Conservation (phyloP, 2,888 invertebrate species). For the Coecobrya sp. region DNA sequence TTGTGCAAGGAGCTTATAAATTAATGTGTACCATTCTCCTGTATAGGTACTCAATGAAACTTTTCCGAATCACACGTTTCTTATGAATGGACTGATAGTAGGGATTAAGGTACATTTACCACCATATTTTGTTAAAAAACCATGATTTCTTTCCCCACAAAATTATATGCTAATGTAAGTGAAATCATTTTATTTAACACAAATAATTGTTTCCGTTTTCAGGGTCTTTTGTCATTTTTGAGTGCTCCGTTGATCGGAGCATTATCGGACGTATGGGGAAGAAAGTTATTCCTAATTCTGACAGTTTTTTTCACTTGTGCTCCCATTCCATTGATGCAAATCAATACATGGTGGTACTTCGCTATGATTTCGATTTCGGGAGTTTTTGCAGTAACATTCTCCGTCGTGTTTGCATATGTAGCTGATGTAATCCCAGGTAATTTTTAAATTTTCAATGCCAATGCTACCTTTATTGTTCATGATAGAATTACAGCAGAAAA, state of each 20-base stretch:
- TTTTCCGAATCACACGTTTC: conserved; percentile 99
- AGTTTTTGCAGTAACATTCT: conserved; percentile 99
- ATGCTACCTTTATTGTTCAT: too few species aligned
- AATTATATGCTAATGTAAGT: neutral
- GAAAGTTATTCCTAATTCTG: conserved; percentile 98
- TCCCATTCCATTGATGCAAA: conserved; percentile 99
- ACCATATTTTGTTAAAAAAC: neutral
- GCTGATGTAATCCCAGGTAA: conserved; percentile 95
- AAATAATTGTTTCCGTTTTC: conserved; percentile 70
- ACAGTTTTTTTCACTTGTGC: conserved; percentile 99
- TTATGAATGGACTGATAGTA: conserved; percentile 99
- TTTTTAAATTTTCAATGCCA: neutral
- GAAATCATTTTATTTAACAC: neutral
- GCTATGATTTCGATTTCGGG: conserved; percentile 99
- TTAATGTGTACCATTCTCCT: conserved; percentile 51
- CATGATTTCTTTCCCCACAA: neutral
- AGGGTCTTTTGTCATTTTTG: conserved; percentile 98
- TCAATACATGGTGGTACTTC: conserved; percentile 99
- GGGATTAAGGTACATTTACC: conserved; percentile 94
- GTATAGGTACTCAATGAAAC: conserved; percentile 97
- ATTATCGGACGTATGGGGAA: conserved; percentile 91
- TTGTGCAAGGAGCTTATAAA: too few species aligned
- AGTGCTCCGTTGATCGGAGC: conserved; percentile 97
- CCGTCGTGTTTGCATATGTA: conserved; percentile 99
- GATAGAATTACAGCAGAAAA: too few species aligned